A percentile compares a stretch with the other conserved stretches of the same genome.
Evolutionary conservation across 2,113 vertebrate species (phyloP).

Genomic region (Cochlearius cochlearius): DNA sequence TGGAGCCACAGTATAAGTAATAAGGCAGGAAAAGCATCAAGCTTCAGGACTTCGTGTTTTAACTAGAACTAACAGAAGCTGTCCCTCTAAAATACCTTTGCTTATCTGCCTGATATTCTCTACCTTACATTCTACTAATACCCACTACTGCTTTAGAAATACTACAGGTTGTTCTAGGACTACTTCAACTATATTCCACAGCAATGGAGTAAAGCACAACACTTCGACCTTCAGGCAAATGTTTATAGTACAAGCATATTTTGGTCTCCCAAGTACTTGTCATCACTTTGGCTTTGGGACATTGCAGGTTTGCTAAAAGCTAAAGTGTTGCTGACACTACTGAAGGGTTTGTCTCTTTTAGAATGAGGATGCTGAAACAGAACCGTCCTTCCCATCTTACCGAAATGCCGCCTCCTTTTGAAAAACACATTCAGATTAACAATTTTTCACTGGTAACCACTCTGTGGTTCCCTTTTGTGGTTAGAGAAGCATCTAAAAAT

Average conservation of each 20-base stretch:
- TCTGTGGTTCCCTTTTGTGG: neutral
- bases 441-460: neutral
- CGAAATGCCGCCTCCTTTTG: neutral
- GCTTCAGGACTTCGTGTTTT: neutral
- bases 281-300: neutral
- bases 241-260: neutral
- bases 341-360: neutral
- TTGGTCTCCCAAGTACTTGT: neutral
- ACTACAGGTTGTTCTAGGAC: neutral
- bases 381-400: neutral
- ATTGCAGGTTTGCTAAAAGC: neutral
- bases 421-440: neutral
- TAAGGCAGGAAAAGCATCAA: neutral
- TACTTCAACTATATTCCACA: neutral
- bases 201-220: neutral
- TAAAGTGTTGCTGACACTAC: slow-evolving; percentile 1
- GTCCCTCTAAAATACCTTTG: neutral
- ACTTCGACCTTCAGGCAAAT: neutral
- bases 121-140: neutral
- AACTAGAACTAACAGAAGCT: neutral
- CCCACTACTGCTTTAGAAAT: neutral
- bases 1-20: neutral
- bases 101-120: neutral
- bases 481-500: neutral
- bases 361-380: neutral